Evolutionary conservation across 1,140 invertebrate genomes (phyloP), one percentile per base, ranked within the genome.

Genomic region (Pantala flavescens): DNA sequence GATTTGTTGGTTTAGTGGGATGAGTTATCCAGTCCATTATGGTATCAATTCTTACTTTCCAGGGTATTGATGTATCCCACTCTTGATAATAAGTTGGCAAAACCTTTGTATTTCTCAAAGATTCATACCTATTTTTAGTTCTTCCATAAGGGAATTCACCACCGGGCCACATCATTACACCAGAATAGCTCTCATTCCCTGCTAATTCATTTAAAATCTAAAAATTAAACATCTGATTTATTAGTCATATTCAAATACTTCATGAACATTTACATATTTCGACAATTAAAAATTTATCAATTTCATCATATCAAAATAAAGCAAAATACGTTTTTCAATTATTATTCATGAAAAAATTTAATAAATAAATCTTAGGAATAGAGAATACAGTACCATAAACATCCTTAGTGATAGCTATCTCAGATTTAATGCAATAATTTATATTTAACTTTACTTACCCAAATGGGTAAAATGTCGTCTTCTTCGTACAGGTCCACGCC

Each of bases 1-100:
- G 82, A 81, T 89, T 88, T 7, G 87, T 86, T 42, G 88, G 85
- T 73, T 81, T 84, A n/a, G 73, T 79, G 0, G 85, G 81, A 77
- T 90, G 77, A n/a, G 80, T 81, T 72, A 93, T 85, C 91, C 91
- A 93, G 0, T 84, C 81, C 7, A 93, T 83, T 0, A 89, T 81
- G 77, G 82, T 84, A 76, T 90, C 86, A 21, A 92, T 81, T 74
- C 89, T 80, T 3, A 83, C 75, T 71, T 85, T 81, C 82, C 85
- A 91, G 42, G 86, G 77, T 10, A 84, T 77, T 5, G 78, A 80
- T 0, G 77, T 70, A 73, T 89, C 86, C 80, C 81, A 88, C 81
- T 81, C 80, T 84, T 81, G 78, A 81, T 77, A 81, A 82, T 74
- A 78, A 81, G 78, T 85, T 80, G 81, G 82, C 80, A 75, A 7